These are phyloP conservation scores for Crotalus adamanteus DNA, from an alignment of 2,797 vertebrate genomes.

Conservation along the genomic window DNA sequence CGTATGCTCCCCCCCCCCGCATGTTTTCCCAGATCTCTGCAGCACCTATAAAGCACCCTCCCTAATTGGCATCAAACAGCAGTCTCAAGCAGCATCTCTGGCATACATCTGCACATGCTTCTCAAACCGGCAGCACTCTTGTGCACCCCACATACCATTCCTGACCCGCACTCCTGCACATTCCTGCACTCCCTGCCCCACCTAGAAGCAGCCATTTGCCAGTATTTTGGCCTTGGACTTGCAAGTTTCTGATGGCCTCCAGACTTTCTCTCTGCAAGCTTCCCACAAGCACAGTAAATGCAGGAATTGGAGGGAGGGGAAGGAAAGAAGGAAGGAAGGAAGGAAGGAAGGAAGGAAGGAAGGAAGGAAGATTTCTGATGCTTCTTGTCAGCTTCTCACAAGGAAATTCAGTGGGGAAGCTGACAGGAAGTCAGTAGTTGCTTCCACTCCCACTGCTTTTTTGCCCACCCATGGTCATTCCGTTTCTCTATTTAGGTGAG, in stretches of 20 bases:
- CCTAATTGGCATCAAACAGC: too few species aligned
- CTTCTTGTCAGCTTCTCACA: neutral
- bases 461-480: neutral
- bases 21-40: neutral
- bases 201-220: too few species aligned
- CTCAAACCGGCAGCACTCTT: neutral
- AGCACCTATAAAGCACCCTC: neutral
- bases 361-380: neutral
- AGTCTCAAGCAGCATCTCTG: neutral
- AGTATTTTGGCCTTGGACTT: neutral
- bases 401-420: neutral
- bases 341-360: too few species aligned
- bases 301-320: neutral
- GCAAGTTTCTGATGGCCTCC: neutral
- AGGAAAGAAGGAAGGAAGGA: too few species aligned
- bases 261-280: neutral
- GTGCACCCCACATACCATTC: neutral
- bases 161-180: neutral
- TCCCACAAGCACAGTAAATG: neutral
- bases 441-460: neutral
- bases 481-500: neutral
- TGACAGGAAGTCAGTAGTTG: neutral
- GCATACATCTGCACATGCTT: neutral
- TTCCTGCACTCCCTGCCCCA: neutral
- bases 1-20: rapidly evolving